phyloP scores from a whole-genome alignment of 2,113 vertebrate species.

The Nematolebias whitei region DNA sequence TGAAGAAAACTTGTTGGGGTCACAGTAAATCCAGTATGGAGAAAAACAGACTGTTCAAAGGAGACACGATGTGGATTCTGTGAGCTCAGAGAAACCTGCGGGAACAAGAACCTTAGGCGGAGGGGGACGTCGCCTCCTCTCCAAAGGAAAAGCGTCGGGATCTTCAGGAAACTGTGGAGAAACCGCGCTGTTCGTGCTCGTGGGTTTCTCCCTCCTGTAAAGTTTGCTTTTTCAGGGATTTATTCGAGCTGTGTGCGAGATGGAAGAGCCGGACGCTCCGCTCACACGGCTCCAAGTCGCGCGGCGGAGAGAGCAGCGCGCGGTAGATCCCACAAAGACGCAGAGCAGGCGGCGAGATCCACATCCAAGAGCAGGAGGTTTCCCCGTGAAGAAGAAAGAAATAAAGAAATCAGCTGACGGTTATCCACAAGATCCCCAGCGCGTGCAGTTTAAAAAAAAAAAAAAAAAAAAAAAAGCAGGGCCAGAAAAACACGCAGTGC shows the following conservation, averaged over 20 bases:
- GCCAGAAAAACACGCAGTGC: constrained; percentile 70
- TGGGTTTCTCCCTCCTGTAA: constrained; percentile 41
- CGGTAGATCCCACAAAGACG: constrained; percentile 78
- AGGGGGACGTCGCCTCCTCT: constrained; percentile 44
- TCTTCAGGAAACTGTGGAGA: constrained; percentile 38
- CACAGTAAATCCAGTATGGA: constrained; percentile 72
- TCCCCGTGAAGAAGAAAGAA: background rate
- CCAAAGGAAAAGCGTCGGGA: constrained; percentile 51
- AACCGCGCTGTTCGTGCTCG: constrained; percentile 37
- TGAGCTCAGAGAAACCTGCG: constrained; percentile 55
- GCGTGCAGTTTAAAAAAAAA: no score
- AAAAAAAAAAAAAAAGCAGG: constrained; percentile 35
- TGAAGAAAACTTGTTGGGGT: constrained; percentile 18
- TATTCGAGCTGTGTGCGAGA: constrained; percentile 34
- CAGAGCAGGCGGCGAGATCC: constrained; percentile 55
- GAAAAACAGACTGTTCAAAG: constrained; percentile 31
- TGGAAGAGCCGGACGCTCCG: constrained; percentile 49
- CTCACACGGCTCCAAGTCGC: constrained; percentile 70
- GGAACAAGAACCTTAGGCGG: constrained; percentile 67
- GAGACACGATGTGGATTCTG: constrained; percentile 30
- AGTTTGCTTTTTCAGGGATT: constrained; percentile 58
- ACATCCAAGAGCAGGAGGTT: constrained; percentile 64
- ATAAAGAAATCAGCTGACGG: background rate
- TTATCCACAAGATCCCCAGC: constrained; percentile 75
- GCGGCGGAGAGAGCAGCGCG: constrained; percentile 64